Conservation (phyloP, 2,888 invertebrate species). For the Sthenelais limicola region DNA sequence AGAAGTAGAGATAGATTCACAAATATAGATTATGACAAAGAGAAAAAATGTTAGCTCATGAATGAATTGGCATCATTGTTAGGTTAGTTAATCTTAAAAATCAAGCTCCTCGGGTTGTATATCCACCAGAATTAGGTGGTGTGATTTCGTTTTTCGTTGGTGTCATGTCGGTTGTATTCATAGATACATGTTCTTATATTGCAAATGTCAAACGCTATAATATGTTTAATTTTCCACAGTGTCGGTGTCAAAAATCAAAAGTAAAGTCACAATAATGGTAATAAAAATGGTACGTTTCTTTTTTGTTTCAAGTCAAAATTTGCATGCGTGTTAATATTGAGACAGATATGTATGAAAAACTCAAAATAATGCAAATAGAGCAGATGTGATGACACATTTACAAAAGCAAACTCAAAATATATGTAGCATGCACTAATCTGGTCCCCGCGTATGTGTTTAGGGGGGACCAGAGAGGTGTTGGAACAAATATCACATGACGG, state of each 20-base stretch:
- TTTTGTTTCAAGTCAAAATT: slow-evolving; percentile 26
- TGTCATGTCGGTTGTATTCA: too few relatives aligned
- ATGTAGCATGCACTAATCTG: slow-evolving; percentile 12
- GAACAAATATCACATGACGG: slow-evolving; percentile 13
- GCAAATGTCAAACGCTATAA: too few relatives aligned
- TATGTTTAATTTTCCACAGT: too few relatives aligned
- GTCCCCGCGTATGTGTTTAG: neutral
- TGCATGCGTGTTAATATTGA: slow-evolving; percentile 26
- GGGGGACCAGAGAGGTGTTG: neutral
- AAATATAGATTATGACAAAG: too few relatives aligned
- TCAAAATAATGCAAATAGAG: slow-evolving; percentile 30
- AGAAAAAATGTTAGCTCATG: too few relatives aligned
- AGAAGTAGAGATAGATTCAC: too few relatives aligned
- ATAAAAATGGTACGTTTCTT: neutral
- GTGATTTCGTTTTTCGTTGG: too few relatives aligned
- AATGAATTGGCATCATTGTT: too few relatives aligned
- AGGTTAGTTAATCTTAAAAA: too few relatives aligned
- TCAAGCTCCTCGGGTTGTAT: too few relatives aligned
- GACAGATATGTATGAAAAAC: slow-evolving; percentile 20
- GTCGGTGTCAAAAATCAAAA: slow-evolving; percentile 2
- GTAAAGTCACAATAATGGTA: neutral
- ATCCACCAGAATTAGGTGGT: too few relatives aligned
- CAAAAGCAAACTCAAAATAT: slow-evolving; percentile 36
- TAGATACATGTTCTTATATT: too few relatives aligned
- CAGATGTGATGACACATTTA: slow-evolving; percentile 4